These are phyloP conservation scores for Polypedilum vanderplanki DNA, from an alignment of 1,140 invertebrate genomes.

Conservation along the genomic window DNA sequence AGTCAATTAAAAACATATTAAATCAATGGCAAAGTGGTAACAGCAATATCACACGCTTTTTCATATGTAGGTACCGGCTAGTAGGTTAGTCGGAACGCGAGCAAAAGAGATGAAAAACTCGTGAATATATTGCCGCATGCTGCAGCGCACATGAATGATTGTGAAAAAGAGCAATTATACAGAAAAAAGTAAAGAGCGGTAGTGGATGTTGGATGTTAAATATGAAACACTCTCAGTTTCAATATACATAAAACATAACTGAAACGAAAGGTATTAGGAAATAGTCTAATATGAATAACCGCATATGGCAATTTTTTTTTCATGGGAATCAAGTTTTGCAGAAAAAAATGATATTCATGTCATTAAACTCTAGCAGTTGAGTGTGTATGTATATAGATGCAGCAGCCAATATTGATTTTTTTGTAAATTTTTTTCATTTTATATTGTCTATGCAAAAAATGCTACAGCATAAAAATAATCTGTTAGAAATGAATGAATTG, in stretches of 20 bases:
- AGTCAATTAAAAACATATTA: slow-evolving; percentile 25
- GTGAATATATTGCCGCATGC: not conserved
- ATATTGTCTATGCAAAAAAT: not conserved
- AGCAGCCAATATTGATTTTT: slow-evolving; percentile 11
- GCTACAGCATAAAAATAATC: not conserved
- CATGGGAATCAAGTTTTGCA: slow-evolving; percentile 11
- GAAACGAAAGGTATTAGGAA: not conserved
- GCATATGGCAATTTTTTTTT: not conserved
- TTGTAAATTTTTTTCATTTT: not conserved
- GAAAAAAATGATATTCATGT: not conserved
- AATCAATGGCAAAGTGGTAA: not conserved
- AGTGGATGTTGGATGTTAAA: not conserved
- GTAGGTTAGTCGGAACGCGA: not conserved
- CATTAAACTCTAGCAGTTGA: slow-evolving; percentile 18
- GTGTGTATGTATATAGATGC: too few species aligned
- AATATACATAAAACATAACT: not conserved
- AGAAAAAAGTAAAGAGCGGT: not conserved
- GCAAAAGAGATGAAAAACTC: not conserved
- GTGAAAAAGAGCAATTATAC: not conserved
- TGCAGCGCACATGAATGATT: not conserved
- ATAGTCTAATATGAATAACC: not conserved
- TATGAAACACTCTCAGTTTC: not conserved
- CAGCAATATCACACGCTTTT: not conserved
- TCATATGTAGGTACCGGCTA: not conserved
- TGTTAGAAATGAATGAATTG: too few species aligned